Percentiles rank a stretch among this genome's conserved stretches.
Evolutionary conservation across 37 sponge, comb jelly and placozoan genomes (phyloP).

Genomic region (Hormiphora californensis): DNA sequence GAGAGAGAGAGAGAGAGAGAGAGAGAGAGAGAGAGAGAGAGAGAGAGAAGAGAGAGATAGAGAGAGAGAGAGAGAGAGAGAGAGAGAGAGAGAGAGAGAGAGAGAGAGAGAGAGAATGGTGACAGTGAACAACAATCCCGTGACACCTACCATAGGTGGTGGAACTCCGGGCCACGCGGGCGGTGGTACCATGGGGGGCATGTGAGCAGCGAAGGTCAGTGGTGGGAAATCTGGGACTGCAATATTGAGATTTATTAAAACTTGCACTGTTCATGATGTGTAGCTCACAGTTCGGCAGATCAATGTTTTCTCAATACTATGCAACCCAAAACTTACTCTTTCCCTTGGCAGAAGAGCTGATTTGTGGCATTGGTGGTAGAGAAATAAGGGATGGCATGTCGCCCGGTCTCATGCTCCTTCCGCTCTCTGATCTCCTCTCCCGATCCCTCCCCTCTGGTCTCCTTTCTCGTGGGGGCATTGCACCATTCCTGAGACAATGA

Average conservation of each 20-base stretch:
- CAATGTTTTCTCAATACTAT: not conserved
- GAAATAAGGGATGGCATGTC: conserved; percentile 48
- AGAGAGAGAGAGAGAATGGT: too few species aligned
- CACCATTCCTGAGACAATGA: too few species aligned
- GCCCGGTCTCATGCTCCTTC: conserved; percentile 33
- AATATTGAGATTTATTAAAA: not conserved
- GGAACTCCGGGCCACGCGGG: not conserved
- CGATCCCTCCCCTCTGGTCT: too few species aligned
- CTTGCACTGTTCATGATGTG: not conserved
- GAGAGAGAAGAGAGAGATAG: too few species aligned
- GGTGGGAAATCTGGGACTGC: conserved; percentile 52
- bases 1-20: too few species aligned
- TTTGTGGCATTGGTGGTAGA: conserved; percentile 45
- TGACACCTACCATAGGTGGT: not conserved
- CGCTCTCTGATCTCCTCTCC: conserved; percentile 22
- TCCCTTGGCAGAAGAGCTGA: conserved; percentile 14
- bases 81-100: too few species aligned
- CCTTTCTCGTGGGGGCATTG: too few species aligned
- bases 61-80: too few species aligned
- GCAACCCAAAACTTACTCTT: not conserved
- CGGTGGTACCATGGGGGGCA: conserved; percentile 9
- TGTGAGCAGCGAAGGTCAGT: not conserved
- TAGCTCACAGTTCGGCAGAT: not conserved
- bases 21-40: too few species aligned
- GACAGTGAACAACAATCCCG: too few species aligned